Percentiles rank a stretch among this genome's conserved stretches.
Conservation (phyloP, 2,888 invertebrate genomes). For the Ophioninae sp. region DNA sequence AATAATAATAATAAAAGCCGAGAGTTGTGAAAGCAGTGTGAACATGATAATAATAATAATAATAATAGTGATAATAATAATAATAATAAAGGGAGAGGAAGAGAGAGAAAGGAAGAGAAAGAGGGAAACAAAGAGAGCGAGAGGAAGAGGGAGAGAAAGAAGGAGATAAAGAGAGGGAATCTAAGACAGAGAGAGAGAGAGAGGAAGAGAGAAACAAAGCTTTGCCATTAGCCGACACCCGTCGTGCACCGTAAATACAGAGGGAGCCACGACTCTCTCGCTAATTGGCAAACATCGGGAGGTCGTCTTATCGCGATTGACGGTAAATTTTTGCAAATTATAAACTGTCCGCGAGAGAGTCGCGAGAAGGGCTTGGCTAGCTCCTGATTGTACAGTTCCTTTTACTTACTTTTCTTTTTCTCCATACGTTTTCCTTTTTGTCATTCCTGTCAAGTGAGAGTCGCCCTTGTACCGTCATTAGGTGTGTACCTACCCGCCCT, state of each 20-base stretch:
- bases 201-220: constrained; percentile 63
- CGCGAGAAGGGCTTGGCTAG: constrained; percentile 48
- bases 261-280: constrained; percentile 61
- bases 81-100: no score
- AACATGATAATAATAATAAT: no score
- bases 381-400: constrained; percentile 20
- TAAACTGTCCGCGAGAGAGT: constrained; percentile 62
- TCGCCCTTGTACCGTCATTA: constrained; percentile 40
- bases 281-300: constrained; percentile 77
- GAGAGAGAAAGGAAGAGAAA: no score
- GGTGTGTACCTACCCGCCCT: constrained; percentile 19
- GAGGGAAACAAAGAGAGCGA: no score
- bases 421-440: constrained; percentile 24
- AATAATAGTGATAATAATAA: no score
- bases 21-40: no score
- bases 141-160: background rate
- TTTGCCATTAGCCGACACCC: constrained; percentile 75
- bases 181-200: constrained; percentile 5
- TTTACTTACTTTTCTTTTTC: constrained; percentile 7
- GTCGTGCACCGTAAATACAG: constrained; percentile 70
- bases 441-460: constrained; percentile 6
- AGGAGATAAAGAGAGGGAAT: background rate
- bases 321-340: constrained; percentile 76
- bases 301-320: constrained; percentile 75
- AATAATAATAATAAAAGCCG: no score